A percentile compares a stretch with the other conserved stretches of the same genome.
These are phyloP conservation scores for Microhierax caerulescens DNA, from an alignment of 2,797 vertebrate genomes.

Conservation along the genomic window DNA sequence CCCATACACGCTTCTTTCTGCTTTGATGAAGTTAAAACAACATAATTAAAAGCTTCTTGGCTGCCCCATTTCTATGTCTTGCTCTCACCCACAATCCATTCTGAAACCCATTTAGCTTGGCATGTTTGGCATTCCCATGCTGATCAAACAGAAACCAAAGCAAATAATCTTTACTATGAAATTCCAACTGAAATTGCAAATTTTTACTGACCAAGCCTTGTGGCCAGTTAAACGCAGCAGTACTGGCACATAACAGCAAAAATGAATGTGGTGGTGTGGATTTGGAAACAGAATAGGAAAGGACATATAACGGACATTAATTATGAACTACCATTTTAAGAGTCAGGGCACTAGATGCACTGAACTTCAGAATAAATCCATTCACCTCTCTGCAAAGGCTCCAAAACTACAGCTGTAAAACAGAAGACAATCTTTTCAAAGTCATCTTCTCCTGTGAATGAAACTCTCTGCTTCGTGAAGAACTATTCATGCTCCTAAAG, in stretches of 20 bases:
- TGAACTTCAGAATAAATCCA: not conserved
- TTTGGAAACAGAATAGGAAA: not conserved
- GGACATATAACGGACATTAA: not conserved
- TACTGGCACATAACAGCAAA: accelerated
- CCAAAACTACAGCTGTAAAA: not conserved
- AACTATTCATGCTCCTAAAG: not conserved
- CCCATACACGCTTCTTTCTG: not conserved
- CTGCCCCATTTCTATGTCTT: not conserved
- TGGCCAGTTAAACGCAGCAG: not conserved
- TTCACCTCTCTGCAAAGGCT: conserved; percentile 45
- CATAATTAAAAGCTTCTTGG: not conserved
- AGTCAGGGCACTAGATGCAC: not conserved
- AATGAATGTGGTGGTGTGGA: not conserved
- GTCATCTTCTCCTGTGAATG: not conserved
- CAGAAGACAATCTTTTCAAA: not conserved
- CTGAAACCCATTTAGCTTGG: not conserved
- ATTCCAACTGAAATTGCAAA: not conserved
- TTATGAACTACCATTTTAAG: not conserved
- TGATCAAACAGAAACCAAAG: not conserved
- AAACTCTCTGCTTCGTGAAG: not conserved
- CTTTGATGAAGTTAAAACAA: not conserved
- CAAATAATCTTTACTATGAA: not conserved
- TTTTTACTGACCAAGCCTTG: not conserved
- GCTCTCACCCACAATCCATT: not conserved
- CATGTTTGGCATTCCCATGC: not conserved